Percentiles rank a stretch among this genome's conserved stretches.
phyloP scores from a whole-genome alignment of 2,888 invertebrate species.

The Ectemnius cavifrons region DNA sequence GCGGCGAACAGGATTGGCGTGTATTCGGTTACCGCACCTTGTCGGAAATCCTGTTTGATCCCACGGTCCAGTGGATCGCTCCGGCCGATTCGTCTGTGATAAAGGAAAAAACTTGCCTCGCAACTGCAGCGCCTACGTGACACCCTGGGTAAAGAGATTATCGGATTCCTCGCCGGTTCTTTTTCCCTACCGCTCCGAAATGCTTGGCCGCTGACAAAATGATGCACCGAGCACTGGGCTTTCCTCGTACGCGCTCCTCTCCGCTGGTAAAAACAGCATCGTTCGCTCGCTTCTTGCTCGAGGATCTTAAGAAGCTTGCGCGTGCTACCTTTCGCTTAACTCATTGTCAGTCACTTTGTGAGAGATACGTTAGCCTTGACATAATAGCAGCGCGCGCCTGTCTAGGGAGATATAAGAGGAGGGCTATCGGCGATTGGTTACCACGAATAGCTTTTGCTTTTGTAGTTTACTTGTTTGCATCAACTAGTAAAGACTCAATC shows the following conservation, averaged over 20 bases:
- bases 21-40: conserved; percentile 66
- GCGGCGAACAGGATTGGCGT: conserved; percentile 50
- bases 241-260: conserved; percentile 40
- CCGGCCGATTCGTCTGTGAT: conserved; percentile 61
- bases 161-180: conserved; percentile 54
- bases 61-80: conserved; percentile 58
- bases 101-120: conserved; percentile 63
- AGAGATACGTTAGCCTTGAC: conserved; percentile 1
- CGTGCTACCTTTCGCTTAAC: conserved; percentile 41
- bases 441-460: too few relatives aligned
- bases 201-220: conserved; percentile 31
- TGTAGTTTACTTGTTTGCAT: too few relatives aligned
- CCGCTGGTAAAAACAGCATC: conserved; percentile 32
- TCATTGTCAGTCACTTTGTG: conserved; percentile 31
- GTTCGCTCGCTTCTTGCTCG: conserved; percentile 19
- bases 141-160: conserved; percentile 63
- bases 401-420: too few relatives aligned
- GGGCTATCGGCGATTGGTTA: too few relatives aligned
- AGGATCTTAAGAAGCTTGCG: conserved; percentile 19
- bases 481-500: too few relatives aligned
- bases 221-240: conserved; percentile 18
- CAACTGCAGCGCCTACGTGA: conserved; percentile 62
- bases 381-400: conserved; percentile 11
- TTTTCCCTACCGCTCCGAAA: conserved; percentile 34
- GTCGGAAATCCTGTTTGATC: conserved; percentile 68